phyloP scores from a whole-genome alignment of 2,113 vertebrate species.

The Eudyptes chrysolophus region DNA sequence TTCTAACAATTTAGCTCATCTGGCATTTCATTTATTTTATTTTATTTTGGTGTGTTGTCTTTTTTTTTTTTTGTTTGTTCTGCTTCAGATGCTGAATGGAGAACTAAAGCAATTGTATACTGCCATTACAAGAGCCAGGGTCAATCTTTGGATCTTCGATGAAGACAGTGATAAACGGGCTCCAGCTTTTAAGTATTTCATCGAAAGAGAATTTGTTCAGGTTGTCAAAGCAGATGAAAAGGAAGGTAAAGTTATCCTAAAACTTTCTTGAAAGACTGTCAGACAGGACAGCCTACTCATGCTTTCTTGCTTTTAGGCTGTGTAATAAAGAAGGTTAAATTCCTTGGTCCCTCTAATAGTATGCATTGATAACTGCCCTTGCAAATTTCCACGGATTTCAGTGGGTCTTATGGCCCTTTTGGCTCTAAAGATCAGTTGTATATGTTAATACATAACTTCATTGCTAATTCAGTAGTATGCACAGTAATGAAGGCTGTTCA shows the following conservation, averaged over 20 bases:
- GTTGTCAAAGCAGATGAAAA: slow-evolving; percentile 81
- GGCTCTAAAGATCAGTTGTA: background rate
- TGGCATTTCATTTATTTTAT: background rate
- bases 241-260: slow-evolving; percentile 68
- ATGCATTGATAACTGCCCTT: background rate
- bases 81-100: slow-evolving; percentile 79
- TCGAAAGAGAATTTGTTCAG: slow-evolving; percentile 72
- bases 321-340: background rate
- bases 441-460: background rate
- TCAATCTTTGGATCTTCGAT: slow-evolving; percentile 86
- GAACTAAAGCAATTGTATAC: slow-evolving; percentile 84
- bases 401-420: background rate
- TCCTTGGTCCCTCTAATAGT: background rate
- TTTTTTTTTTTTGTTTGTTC: background rate
- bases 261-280: background rate
- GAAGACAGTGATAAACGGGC: slow-evolving; percentile 78
- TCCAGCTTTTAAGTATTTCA: slow-evolving; percentile 82
- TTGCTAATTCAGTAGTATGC: background rate
- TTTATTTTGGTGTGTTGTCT: background rate
- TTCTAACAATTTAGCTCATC: background rate
- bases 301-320: background rate
- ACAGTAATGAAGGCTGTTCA: background rate
- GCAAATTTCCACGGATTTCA: background rate
- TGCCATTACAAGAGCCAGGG: slow-evolving; percentile 81
- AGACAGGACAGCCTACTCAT: background rate